Conservation (phyloP, 2,797 vertebrate species). For the Urocyon cinereoargenteus region DNA sequence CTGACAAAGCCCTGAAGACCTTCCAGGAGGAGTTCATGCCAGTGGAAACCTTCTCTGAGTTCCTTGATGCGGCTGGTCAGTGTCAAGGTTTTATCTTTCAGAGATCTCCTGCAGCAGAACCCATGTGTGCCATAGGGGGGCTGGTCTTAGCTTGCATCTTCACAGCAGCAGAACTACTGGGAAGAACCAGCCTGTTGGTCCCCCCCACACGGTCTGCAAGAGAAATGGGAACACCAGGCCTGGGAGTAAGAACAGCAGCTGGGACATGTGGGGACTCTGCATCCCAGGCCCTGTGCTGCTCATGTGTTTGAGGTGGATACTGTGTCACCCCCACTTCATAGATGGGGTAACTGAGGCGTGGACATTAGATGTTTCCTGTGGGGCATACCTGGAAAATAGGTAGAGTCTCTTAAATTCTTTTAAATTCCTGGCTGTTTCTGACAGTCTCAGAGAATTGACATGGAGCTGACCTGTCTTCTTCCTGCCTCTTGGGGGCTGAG, state of each 20-base stretch:
- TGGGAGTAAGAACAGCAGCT: accelerated
- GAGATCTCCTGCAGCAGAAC: background rate
- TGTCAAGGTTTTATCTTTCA: constrained; percentile 56
- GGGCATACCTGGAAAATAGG: background rate
- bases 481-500: background rate
- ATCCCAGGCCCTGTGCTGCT: background rate
- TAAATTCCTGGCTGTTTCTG: background rate
- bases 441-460: background rate
- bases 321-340: background rate
- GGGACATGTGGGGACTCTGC: accelerated
- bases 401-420: background rate
- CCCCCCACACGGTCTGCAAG: background rate
- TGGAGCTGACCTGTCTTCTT: background rate
- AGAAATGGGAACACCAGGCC: background rate
- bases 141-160: background rate
- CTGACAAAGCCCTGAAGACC: constrained; percentile 95
- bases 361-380: background rate
- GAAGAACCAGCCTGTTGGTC: background rate
- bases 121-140: background rate
- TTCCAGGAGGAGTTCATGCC: constrained; percentile 99
- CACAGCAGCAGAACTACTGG: background rate
- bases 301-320: accelerated
- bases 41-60: constrained; percentile 96
- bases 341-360: background rate
- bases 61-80: constrained; percentile 96